Evolutionary conservation across 1,140 invertebrate genomes (phyloP).

Genomic region (Mizuhopecten yessoensis): DNA sequence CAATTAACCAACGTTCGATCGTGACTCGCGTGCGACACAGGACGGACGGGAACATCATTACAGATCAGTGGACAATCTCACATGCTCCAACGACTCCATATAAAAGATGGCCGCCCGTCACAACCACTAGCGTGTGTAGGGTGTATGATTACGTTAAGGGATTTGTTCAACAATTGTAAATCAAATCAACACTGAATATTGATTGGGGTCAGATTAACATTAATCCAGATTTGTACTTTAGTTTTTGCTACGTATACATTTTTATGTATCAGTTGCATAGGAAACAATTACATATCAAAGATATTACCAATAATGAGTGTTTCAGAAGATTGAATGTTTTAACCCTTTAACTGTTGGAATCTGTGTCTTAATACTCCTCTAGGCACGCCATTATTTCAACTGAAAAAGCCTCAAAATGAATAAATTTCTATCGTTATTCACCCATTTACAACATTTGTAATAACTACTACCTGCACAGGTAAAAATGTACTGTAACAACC

Average conservation of each 20-base stretch:
- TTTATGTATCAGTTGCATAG: not conserved
- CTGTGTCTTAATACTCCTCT: no score
- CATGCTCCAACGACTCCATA: not conserved
- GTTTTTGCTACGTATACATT: not conserved
- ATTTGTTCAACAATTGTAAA: not conserved
- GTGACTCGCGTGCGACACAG: not conserved
- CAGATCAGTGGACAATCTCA: not conserved
- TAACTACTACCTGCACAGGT: no score
- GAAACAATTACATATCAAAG: not conserved
- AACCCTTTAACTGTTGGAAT: no score
- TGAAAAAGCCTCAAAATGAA: no score
- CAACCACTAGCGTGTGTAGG: not conserved
- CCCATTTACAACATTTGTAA: no score
- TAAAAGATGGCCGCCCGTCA: conserved; percentile 30
- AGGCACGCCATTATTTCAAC: no score
- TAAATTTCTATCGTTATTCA: no score
- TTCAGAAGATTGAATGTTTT: no score
- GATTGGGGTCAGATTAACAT: not conserved
- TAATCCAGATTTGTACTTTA: not conserved
- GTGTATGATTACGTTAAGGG: not conserved
- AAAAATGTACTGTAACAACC: no score
- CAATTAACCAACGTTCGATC: not conserved
- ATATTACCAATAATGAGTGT: no score
- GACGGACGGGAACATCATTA: conserved; percentile 1
- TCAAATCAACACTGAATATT: not conserved